Percentiles rank a stretch among this genome's conserved stretches.
These are phyloP conservation scores for Sprattus sprattus DNA, from an alignment of 2,113 vertebrate genomes.

Conservation along the genomic window DNA sequence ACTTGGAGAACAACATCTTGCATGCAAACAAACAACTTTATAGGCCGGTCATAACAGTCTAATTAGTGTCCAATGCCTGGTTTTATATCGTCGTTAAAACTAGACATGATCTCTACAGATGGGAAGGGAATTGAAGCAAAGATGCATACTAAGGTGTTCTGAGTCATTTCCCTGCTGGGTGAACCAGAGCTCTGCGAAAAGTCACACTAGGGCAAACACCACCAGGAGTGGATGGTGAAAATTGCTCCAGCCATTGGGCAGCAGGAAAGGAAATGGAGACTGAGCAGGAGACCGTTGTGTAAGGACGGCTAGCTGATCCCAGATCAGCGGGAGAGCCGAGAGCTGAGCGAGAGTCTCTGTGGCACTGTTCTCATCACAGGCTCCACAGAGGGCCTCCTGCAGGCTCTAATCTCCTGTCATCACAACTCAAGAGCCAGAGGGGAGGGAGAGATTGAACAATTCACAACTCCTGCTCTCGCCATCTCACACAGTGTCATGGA, in stretches of 20 bases:
- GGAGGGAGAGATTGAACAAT: neutral
- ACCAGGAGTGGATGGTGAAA: neutral
- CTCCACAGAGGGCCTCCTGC: neutral
- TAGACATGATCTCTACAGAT: too few relatives aligned
- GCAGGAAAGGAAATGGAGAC: neutral
- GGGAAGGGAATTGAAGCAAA: neutral
- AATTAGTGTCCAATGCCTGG: neutral
- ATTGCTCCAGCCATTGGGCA: neutral
- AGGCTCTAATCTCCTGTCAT: neutral
- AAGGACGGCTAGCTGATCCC: neutral
- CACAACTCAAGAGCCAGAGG: neutral
- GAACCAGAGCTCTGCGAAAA: neutral
- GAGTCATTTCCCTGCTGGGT: neutral
- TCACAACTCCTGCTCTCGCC: neutral
- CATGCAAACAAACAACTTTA: too few relatives aligned
- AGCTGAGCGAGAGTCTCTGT: neutral
- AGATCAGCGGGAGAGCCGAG: neutral
- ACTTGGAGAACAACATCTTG: too few relatives aligned
- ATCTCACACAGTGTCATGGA: neutral
- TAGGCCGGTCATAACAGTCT: too few relatives aligned
- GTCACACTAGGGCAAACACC: neutral
- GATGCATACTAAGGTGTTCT: neutral
- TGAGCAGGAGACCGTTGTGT: neutral
- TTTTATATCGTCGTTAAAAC: neutral
- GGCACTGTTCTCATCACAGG: neutral